These are phyloP conservation scores for Heliconius sara DNA, from an alignment of 2,888 invertebrate species.

Conservation along the genomic window DNA sequence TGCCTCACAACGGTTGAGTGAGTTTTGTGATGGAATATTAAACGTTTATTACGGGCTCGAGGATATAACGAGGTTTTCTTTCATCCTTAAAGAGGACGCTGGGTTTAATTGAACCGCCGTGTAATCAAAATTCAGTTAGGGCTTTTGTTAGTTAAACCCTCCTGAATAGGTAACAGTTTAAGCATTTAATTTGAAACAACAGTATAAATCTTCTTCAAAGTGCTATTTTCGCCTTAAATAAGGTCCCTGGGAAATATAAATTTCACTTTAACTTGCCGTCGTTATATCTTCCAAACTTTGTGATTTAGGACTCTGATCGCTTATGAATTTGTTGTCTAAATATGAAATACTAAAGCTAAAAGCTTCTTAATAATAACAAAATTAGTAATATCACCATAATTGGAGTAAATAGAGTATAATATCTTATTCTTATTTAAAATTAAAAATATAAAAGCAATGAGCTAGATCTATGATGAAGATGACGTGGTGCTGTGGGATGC, in stretches of 20 bases:
- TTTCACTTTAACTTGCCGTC: slow-evolving; percentile 37
- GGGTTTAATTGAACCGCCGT: slow-evolving; percentile 49
- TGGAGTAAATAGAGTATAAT: neutral
- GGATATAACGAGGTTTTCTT: slow-evolving; percentile 51
- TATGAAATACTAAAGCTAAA: slow-evolving; percentile 19
- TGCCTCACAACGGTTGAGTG: slow-evolving; percentile 60
- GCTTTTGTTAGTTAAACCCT: slow-evolving; percentile 48
- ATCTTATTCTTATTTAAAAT: neutral
- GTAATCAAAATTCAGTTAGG: slow-evolving; percentile 52
- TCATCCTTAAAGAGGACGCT: slow-evolving; percentile 50
- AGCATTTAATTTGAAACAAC: slow-evolving; percentile 48
- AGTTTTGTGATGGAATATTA: slow-evolving; percentile 65
- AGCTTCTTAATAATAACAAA: neutral
- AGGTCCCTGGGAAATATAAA: slow-evolving; percentile 43
- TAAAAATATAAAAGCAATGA: neutral
- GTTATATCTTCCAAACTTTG: slow-evolving; percentile 24
- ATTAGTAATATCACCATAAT: neutral
- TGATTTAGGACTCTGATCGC: slow-evolving; percentile 29
- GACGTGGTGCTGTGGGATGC: no score
- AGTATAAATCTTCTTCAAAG: slow-evolving; percentile 46
- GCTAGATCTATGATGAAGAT: no score
- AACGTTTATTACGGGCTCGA: slow-evolving; percentile 52
- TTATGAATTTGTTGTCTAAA: slow-evolving; percentile 21
- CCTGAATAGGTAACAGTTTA: slow-evolving; percentile 48
- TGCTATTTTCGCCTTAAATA: slow-evolving; percentile 44